A percentile compares a stretch with the other conserved stretches of the same genome.
These are phyloP conservation scores for Osmerus mordax DNA, from an alignment of 2,113 vertebrate species.

Conservation along the genomic window DNA sequence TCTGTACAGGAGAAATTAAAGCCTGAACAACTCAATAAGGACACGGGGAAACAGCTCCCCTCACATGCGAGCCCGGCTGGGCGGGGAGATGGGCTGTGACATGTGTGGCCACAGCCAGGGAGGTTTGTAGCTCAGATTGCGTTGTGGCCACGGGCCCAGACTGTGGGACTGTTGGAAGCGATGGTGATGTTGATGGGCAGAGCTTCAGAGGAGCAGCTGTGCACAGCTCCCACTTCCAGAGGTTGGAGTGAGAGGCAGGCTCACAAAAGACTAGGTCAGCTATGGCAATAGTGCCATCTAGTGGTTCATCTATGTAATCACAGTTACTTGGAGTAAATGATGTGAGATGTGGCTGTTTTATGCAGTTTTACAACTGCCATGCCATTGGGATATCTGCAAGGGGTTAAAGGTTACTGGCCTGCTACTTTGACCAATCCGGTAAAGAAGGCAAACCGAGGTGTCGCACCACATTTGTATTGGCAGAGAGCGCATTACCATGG, in stretches of 20 bases:
- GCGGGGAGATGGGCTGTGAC: slow-evolving; percentile 40
- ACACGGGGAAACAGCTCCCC: slow-evolving; percentile 40
- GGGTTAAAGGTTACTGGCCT: too few species aligned
- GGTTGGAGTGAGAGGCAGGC: neutral
- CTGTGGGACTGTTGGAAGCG: slow-evolving; percentile 50
- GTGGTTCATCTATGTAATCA: slow-evolving; percentile 37
- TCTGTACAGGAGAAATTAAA: slow-evolving; percentile 65
- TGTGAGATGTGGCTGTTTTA: neutral
- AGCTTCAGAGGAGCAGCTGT: slow-evolving; percentile 48
- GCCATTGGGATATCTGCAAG: too few species aligned
- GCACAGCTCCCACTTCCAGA: slow-evolving; percentile 29
- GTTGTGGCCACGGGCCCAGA: slow-evolving; percentile 51
- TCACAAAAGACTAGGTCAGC: neutral
- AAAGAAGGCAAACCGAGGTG: neutral
- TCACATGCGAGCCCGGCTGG: slow-evolving; percentile 52
- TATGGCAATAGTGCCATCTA: slow-evolving; percentile 63
- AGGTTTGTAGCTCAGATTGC: slow-evolving; percentile 51
- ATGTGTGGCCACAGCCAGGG: slow-evolving; percentile 24
- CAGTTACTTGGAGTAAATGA: neutral
- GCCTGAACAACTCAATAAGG: slow-evolving; percentile 37
- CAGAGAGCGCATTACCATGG: slow-evolving; percentile 54
- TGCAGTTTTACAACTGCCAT: neutral
- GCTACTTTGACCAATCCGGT: too few species aligned
- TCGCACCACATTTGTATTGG: neutral
- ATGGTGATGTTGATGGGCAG: slow-evolving; percentile 50